phyloP scores from a whole-genome alignment of 2,888 invertebrate genomes.

The Troides helena region DNA sequence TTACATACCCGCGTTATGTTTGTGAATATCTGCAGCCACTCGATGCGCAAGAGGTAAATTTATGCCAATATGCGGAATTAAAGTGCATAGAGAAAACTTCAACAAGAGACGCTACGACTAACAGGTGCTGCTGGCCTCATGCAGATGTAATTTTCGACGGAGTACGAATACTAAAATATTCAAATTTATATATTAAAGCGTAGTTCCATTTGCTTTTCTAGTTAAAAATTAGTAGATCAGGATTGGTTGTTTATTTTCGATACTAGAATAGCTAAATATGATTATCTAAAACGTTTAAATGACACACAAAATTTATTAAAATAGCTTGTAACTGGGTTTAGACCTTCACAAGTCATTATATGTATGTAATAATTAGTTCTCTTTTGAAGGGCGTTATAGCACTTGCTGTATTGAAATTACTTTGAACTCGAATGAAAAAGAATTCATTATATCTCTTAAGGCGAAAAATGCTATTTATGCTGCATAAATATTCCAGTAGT shows the following conservation, averaged over 20 bases:
- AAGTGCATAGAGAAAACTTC: conserved; percentile 18
- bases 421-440: too few relatives aligned
- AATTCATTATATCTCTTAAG: too few relatives aligned
- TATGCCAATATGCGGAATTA: conserved; percentile 10
- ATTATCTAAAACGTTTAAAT: too few relatives aligned
- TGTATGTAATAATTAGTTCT: too few relatives aligned
- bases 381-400: too few relatives aligned
- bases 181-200: neutral
- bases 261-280: neutral
- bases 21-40: neutral
- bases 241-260: neutral
- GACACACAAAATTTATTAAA: too few relatives aligned
- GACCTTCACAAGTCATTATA: too few relatives aligned
- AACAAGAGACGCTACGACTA: conserved; percentile 7
- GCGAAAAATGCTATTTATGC: too few relatives aligned
- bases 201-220: neutral
- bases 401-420: too few relatives aligned
- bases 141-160: conserved; percentile 17
- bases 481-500: too few relatives aligned
- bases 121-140: conserved; percentile 21
- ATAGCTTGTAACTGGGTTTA: too few relatives aligned
- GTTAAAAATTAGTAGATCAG: neutral
- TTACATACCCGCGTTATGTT: neutral
- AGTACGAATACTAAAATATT: conserved; percentile 2
- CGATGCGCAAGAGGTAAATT: conserved; percentile 10